Evolutionary conservation across 2,888 invertebrate species (phyloP).

Genomic region (Abrostola triplasia): DNA sequence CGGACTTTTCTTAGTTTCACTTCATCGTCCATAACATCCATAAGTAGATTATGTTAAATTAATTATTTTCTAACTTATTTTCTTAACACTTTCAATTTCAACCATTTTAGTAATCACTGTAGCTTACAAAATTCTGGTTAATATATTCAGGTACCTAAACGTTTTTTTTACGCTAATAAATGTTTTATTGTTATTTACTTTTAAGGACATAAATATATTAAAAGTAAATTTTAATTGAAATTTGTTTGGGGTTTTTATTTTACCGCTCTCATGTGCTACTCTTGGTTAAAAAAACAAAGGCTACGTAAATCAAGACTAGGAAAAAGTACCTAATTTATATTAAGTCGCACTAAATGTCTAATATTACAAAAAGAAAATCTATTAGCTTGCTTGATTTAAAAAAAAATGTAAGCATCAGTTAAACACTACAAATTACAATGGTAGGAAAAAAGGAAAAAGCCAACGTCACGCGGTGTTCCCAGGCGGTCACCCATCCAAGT

Average conservation of each 20-base stretch:
- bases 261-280: background rate
- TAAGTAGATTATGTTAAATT: slow-evolving; percentile 20
- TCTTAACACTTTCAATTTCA: slow-evolving; percentile 19
- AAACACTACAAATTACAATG: no score
- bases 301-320: background rate
- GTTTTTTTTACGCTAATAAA: slow-evolving; percentile 60
- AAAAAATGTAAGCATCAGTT: no score
- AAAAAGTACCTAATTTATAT: no score
- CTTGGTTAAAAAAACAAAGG: no score
- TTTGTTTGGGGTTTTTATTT: slow-evolving; percentile 27
- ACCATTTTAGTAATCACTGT: slow-evolving; percentile 40
- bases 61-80: slow-evolving; percentile 37
- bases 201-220: slow-evolving; percentile 72
- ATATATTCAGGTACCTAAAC: slow-evolving; percentile 55
- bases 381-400: no score
- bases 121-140: slow-evolving; percentile 53
- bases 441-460: background rate
- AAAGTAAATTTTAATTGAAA: slow-evolving; percentile 66
- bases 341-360: no score
- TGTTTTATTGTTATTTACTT: slow-evolving; percentile 79
- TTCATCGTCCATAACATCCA: slow-evolving; percentile 22
- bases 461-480: slow-evolving; percentile 2
- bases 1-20: slow-evolving; percentile 34
- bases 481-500: slow-evolving; percentile 59
- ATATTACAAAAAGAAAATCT: no score